Base-by-base conservation (phyloP, 2,888 invertebrate species). In the Thereva unica region DNA sequence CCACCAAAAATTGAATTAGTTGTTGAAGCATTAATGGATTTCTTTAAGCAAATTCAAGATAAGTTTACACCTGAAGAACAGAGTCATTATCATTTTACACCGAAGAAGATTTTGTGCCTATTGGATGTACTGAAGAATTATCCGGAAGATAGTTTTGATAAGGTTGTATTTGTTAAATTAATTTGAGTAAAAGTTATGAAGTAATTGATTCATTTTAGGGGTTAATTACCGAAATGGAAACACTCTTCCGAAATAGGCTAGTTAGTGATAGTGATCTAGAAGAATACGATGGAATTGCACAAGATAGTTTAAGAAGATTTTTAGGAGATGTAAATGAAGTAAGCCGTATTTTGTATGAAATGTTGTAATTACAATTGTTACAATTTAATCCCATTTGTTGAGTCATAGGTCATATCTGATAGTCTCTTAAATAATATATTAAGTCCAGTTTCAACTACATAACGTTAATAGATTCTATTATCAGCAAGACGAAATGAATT, bases 211-310 rank as follows among this genome's bases (percentile, higher is more conserved):
- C 8, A 5, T 55, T 76, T 69, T 77, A 92, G 88, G 87, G 89
- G 3, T 83, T 92, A 72, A 82, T 85, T 40, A 87, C 92, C 72
- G 95, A 95, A 84, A 88, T 90, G 1, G 82, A 86, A 67, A 83
- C 88, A 68, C 84, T 91, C 75, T 95, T 95, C 78, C 84, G 86
- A 71, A 91, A 93, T 76, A 85, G 89, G 72, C 81, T 95, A 34
- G 85, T 87, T 1, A 85, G 84, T 23, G 82, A 84, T 4, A 86
- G 88, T 35, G 89, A 92, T 69, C 85, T 85, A 67, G 78, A 80
- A n/a, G 84, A 84, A 74, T 91, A 90, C 74, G 85, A 87, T 72
- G 78, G 82, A 8, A 86, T 93, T 67, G 77, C 89, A 1, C 83
- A 83, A 70, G 85, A 84, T 49, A 82, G 79, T 12, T 77, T 85